Base-by-base conservation (phyloP, 2,888 invertebrate genomes). In the Danaus chrysippus region DNA sequence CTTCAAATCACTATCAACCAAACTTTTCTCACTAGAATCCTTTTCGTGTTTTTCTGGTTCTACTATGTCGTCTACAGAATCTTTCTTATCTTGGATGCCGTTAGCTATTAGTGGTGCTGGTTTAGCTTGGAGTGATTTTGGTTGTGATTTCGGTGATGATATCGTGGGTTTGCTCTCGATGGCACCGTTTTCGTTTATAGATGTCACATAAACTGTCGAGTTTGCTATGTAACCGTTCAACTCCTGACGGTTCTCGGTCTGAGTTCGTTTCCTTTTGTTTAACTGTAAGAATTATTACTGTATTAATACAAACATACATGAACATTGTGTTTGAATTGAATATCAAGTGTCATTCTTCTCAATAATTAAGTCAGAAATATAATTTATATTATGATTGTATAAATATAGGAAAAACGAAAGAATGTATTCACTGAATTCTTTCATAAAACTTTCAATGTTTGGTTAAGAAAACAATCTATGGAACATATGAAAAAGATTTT, bases 161-260 rank as follows among this genome's bases (percentile, higher is more conserved):
- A 86, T 88, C 3, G 85, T 87, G 1, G 91, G 90, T 66, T 90
- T 88, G 69, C 81, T 84, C 67, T 91, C 88, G 73, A 90, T 87
- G 11, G 91, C 80, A 65, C 91, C 87, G 83, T 91, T 88, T 72
- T 91, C 91, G 82, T 87, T 88, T 58, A 95, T 94, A 70, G 95
- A 95, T 68, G 96, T 96, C 71, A 96, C 96, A 92, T 96, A 96
- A 71, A 96, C 96, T 62, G 95, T 95, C 62, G 95, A 94, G 79
- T 94, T 95, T 79, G 95, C 95, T 76, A 95, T 95, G 79, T 96
- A 94, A 65, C 96, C 96, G 92, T 96, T 96, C 69, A 95, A 89
- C 73, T 95, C 96, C 71, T 86, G 84, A 60, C 84, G 73, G 73
- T 87, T 90, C 65, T 89, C 89, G 23, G 89, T 83, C 76, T 92